Evolutionary conservation across 2,888 invertebrate species (phyloP).

Genomic region (Drosophila tanythrix): DNA sequence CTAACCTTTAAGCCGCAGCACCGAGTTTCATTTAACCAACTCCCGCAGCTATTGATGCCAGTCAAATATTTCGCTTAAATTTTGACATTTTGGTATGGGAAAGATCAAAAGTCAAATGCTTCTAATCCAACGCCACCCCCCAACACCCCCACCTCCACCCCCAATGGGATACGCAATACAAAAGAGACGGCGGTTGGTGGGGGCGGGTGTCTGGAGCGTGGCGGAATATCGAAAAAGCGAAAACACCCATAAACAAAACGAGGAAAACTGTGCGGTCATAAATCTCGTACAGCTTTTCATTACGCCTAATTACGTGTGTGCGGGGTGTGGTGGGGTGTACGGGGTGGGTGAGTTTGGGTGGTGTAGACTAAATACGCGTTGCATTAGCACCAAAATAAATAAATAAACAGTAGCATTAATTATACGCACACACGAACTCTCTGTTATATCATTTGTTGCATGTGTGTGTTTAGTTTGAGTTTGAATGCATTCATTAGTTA

Average conservation of each 20-base stretch:
- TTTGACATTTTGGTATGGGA: constrained; percentile 54
- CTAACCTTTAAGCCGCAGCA: constrained; percentile 1
- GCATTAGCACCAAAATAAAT: constrained; percentile 54
- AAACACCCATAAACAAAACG: constrained; percentile 42
- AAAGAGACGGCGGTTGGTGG: neutral
- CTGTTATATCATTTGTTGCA: constrained; percentile 4
- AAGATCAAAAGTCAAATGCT: constrained; percentile 62
- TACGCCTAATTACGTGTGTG: constrained; percentile 57
- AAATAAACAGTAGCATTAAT: constrained; percentile 64
- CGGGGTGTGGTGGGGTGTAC: neutral
- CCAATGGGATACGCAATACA: constrained; percentile 9
- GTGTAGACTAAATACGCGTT: constrained; percentile 23
- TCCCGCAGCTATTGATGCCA: constrained; percentile 1
- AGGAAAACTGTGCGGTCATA: constrained; percentile 46
- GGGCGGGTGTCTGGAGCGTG: neutral
- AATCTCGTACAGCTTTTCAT: constrained; percentile 64
- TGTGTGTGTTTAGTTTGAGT: constrained; percentile 30
- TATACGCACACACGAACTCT: constrained; percentile 15
- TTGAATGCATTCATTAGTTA: constrained; percentile 35
- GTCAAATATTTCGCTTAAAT: constrained; percentile 34
- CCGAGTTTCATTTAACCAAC: constrained; percentile 23
- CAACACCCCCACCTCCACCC: neutral
- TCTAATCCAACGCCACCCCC: constrained; percentile 28
- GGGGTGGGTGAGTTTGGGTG: neutral
- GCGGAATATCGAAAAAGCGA: constrained; percentile 3